Evolutionary conservation across 1,140 invertebrate species (phyloP), one percentile per base, ranked within the genome.

Genomic region (Ectropis grisescens): DNA sequence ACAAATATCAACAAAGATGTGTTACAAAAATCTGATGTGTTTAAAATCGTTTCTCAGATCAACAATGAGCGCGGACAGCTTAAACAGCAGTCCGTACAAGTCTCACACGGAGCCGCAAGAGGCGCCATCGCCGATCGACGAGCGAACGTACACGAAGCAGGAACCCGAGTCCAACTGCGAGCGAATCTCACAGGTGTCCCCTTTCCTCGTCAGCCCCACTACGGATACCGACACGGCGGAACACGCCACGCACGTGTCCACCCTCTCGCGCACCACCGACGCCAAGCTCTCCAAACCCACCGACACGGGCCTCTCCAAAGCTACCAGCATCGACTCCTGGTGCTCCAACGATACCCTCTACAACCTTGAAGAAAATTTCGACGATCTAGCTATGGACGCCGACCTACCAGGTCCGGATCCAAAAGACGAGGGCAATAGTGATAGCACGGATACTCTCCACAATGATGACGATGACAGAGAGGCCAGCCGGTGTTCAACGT

Each of bases 311-410:
- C 67, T 85, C 35, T 78, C 83, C 5, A 84, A 85, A 54, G 85
- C 85, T 12, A 85, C 84, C 30, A 87, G 84, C 45, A 85, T 86
- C 41, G 84, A 85, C 50, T 87, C 85, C 2, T 87, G 84, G 74
- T 86, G 85, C 58, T 87, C 85, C 15, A 86, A 86, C 48, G 85
- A 87, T 49, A 87, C 85, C 1, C 58, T 87, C 2, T 87, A 86
- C 51, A 86, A 87, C 48, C 74, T 86, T 2, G 85, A 87, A 46
- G 85, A 87, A 43, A 82, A 82, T 33, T 83, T 83, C 45, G 82
- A 83, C 29, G 82, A 83, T 49, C 34, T 82, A 5, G 69, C 68
- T 2, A 60, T 67, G 53, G 76, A 82, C 29, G 58, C 72, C 13
- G 76, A 76, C 9, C 27, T 58, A 1, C 59, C 70, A 3, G 58